Base-by-base conservation (phyloP, 1,140 invertebrate species). In the Mycetomoellerius zeteki region DNA sequence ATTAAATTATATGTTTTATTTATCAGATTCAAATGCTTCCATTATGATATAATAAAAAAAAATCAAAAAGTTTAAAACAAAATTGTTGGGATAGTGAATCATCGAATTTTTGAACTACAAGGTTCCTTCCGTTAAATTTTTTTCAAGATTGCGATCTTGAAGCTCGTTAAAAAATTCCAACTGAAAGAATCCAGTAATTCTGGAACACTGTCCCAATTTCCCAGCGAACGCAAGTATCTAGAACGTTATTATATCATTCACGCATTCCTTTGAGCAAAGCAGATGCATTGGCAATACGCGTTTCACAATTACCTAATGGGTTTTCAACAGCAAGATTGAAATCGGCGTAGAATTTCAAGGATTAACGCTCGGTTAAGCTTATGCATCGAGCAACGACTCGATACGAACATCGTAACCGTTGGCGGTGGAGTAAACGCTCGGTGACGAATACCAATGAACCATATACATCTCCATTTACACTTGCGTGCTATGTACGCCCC, bases 361-460 rank as follows among this genome's bases (percentile, higher is more conserved):
- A 84, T 84, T 84, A 84, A 84, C 80, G 80, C 80, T 62, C 80
- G 54, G 80, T 84, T 84, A 75, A 84, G 80, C 69, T 84, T 84
- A 60, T 75, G 80, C 69, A 24, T 37, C 80, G 67, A 47, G 78
- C 65, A 72, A 82, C 78, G 65, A 82, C 80, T 84, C 80, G 80
- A 84, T 75, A 75, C 80, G 80, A 84, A 84, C 80, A 62, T 54
- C 69, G 80, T 84, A 84, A 84, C 80, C 80, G 80, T 75, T 60
- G 80, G 69, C 37, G 80, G 24, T 82, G 71, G 69, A 84, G 80
- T 75, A 84, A 84, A 84, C 69, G 80, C 24, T 84, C 37, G 80
- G 80, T 84, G 80, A 84, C 80, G 80, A 84, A 84, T 84, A 84
- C 69, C 80, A 84, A 84, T 84, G 80, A 84, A 84, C 69, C 80